These are phyloP conservation scores for Bos taurus DNA, from an alignment of 2,113 vertebrate genomes.

Conservation along the genomic window ARS-UCD2.0 NC_037350.1:45310501-45311000, in stretches of 20 bases:
- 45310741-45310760: background rate
- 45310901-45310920: background rate
- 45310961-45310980: background rate
- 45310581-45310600: background rate
- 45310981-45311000: background rate
- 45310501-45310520: background rate
- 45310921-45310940: background rate
- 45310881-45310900: background rate
- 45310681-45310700: background rate
- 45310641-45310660: background rate
- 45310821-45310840: background rate
- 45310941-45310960: background rate
- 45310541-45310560: rapidly evolving
- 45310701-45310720: background rate
- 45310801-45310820: background rate
- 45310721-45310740: background rate
- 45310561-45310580: rapidly evolving
- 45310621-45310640: background rate
- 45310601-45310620: background rate
- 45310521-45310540: background rate
- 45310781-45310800: background rate
- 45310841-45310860: background rate
- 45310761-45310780: background rate
- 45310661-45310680: background rate
- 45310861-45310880: background rate